These are phyloP conservation scores for Netelia virgata DNA, from an alignment of 2,888 invertebrate genomes.

Conservation along the genomic window DNA sequence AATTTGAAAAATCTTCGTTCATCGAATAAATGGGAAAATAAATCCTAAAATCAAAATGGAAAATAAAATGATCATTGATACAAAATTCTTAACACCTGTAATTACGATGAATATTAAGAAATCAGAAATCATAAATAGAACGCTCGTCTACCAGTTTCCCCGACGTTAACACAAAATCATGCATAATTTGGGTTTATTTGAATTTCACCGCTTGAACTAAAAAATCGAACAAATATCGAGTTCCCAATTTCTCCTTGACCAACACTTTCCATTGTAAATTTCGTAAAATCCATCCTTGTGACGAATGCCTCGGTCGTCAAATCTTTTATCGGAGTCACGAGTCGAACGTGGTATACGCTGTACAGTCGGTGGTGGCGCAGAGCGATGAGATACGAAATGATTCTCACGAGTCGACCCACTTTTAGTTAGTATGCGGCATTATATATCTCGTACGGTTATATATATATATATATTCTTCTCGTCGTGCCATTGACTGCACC, in stretches of 20 bases:
- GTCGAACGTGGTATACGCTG: constrained; percentile 39
- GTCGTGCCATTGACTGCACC: constrained; percentile 74
- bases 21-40: background rate
- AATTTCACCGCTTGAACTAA: background rate
- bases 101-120: too few relatives aligned
- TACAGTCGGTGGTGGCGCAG: constrained; percentile 46
- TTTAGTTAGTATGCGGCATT: constrained; percentile 59
- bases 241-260: background rate
- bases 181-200: background rate
- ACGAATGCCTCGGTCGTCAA: constrained; percentile 39
- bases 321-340: constrained; percentile 28
- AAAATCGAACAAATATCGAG: background rate
- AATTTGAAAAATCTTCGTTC: background rate
- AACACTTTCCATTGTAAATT: background rate
- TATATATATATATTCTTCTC: constrained; percentile 66
- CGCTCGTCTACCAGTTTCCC: background rate
- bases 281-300: constrained; percentile 6
- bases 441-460: constrained; percentile 28
- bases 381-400: constrained; percentile 71
- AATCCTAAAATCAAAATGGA: too few relatives aligned
- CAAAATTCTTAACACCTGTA: too few relatives aligned
- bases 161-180: background rate
- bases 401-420: constrained; percentile 79
- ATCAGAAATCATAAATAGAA: too few relatives aligned
- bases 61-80: too few relatives aligned